Base-by-base conservation (phyloP, 2,888 invertebrate genomes). In the Buathra laborator region DNA sequence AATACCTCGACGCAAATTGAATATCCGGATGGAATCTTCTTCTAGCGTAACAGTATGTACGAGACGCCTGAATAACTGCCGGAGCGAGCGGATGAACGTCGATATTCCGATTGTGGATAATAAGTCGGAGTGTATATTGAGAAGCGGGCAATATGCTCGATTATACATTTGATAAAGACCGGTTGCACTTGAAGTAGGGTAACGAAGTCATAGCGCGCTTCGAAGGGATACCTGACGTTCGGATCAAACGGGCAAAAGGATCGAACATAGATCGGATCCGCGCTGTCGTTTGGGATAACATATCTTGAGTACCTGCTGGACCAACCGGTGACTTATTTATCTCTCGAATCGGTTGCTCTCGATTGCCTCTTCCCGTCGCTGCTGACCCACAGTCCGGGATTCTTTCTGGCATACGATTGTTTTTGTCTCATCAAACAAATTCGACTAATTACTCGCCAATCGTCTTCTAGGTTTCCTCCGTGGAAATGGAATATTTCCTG, bases 301-400 rank as follows among this genome's bases (percentile, higher is more conserved):
- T 46, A 43, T 80, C 75, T 56, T 37, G 37, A 80, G 32, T 37
- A 37, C 14, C 64, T 62, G 44, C 59, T 59, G 62, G 44, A 70
- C 44, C 24, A 37, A 37, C 37, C 46, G 37, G 53, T 6, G 68
- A 56, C 48, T 46, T 7, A 19, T 75, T 81, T 81, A 75, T 75
- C 81, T 75, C 48, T 37, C 37, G 37, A 66, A 82, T 85, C 81
- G 43, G 44, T 68, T 66, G 78, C 75, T 85, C 72, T 85, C 72
- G 76, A 83, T 80, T 1, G 37, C 67, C 43, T 81, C 80, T 62
- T 84, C 68, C 24, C 51, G 75, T 66, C 62, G 70, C 48, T 59
- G 62, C 46, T 37, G 44, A 29, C 70, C 19, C 66, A 64, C 81
- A 70, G 43, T 78, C 71, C 81, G 29, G 64, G 66, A 81, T 81